Conservation (phyloP, 2,113 vertebrate species). For the Egretta garzetta region DNA sequence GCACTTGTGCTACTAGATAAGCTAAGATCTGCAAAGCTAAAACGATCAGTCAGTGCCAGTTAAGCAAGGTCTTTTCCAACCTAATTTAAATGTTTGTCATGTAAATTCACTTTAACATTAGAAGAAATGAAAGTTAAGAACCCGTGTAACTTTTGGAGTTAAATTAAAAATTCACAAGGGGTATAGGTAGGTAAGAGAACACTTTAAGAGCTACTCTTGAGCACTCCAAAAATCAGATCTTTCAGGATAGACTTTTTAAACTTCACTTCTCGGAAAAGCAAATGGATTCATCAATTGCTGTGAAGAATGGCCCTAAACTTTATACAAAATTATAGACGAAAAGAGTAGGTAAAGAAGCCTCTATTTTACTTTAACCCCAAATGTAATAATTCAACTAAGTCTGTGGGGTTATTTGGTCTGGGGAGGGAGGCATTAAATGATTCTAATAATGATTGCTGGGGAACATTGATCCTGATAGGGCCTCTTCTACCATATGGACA, state of each 20-base stretch:
- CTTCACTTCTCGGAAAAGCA: not conserved
- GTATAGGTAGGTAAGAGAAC: not conserved
- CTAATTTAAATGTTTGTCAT: not conserved
- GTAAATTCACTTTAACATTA: not conserved
- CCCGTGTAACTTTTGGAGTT: not conserved
- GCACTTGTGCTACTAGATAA: not conserved
- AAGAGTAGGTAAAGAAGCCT: not conserved
- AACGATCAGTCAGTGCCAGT: not conserved
- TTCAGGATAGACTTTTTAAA: not conserved
- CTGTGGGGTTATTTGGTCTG: fast-evolving
- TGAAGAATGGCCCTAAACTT: not conserved
- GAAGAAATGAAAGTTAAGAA: not conserved
- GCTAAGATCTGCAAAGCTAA: not conserved
- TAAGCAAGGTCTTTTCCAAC: not conserved
- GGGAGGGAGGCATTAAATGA: not conserved
- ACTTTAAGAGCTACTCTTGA: not conserved
- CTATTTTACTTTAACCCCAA: not conserved
- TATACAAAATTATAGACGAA: not conserved
- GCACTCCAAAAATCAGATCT: not conserved
- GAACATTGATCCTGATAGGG: not conserved
- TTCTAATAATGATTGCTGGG: not conserved
- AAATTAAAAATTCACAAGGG: not conserved
- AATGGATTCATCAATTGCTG: not conserved
- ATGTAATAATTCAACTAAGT: not conserved
- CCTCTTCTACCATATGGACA: not conserved